Base-by-base conservation (phyloP, 1,140 invertebrate species). In the Ylistrum balloti region DNA sequence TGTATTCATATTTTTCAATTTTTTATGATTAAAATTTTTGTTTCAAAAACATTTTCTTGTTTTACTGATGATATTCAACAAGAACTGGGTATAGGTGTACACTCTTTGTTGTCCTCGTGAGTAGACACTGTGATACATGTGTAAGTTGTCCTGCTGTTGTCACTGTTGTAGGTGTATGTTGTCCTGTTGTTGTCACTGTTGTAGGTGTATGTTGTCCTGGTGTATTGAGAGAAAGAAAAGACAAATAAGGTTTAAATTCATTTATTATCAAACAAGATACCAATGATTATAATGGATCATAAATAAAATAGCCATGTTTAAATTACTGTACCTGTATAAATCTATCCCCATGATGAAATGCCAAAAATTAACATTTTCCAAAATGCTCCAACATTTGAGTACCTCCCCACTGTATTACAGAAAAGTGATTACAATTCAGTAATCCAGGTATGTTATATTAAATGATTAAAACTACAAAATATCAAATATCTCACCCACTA, bases 231-330 rank as follows among this genome's bases (percentile, higher is more conserved):
- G 5, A 38, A 38, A 38, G 35, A 13, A 7, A 38, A 38, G 35
- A 38, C 35, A 56, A 22, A 56, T 20, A 56, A 28, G n/a, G 56
- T 74, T 74, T 74, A 74, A 28, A 74, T 74, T 74, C n/a, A 74
- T 74, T 74, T 74, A 74, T 74, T 74, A 74, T 74, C 56, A 74
- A 74, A 74, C n/a, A 28, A 28, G 56, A 74, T 74, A 74, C 56
- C 56, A 74, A n/a, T 74, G n/a, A 74, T 74, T 28, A 28, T 17
- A 3, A 74, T 48, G 45, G 15, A 28, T 74, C 17, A 28, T 74
- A 74, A 74, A 28, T 28, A 74, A 74, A 5, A 74, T 74, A n/a
- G 28, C 56, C 56, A 74, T 74, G 3, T 74, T n/a, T 28, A 28
- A 74, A 74, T 28, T 11, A 45, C 56, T n/a, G 3, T 28, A 2